Conservation (phyloP, 2,797 vertebrate genomes). For the Anguilla obscura region DNA sequence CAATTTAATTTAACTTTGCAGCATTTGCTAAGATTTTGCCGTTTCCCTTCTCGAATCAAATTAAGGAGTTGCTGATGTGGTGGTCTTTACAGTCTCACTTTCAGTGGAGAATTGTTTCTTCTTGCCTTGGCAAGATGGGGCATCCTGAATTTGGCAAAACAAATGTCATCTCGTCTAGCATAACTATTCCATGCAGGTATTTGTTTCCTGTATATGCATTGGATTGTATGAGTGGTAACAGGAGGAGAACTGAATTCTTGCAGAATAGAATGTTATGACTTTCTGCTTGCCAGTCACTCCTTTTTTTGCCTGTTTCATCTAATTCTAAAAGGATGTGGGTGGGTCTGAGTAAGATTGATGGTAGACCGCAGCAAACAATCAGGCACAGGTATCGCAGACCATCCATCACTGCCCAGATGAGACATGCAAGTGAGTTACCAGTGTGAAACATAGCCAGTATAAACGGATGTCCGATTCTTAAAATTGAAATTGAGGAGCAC, state of each 20-base stretch:
- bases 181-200: constrained; percentile 47
- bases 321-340: constrained; percentile 37
- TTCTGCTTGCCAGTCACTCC: constrained; percentile 50
- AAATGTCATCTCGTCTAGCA: neutral
- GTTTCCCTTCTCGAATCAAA: neutral
- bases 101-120: neutral
- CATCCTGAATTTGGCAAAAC: neutral
- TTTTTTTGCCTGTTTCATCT: constrained; percentile 27
- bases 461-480: constrained; percentile 54
- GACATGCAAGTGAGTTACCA: constrained; percentile 48
- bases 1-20: neutral
- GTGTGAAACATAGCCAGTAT: constrained; percentile 58
- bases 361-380: constrained; percentile 54
- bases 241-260: constrained; percentile 49
- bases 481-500: constrained; percentile 60
- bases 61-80: neutral
- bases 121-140: neutral
- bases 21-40: neutral
- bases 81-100: constrained; percentile 2
- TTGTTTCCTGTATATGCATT: constrained; percentile 11
- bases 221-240: constrained; percentile 42
- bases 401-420: constrained; percentile 60
- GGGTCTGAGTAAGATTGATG: constrained; percentile 52
- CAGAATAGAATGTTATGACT: constrained; percentile 49
- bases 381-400: constrained; percentile 51